These are phyloP conservation scores for Plecotus auritus DNA, from an alignment of 2,113 vertebrate genomes.

Conservation along the genomic window DNA sequence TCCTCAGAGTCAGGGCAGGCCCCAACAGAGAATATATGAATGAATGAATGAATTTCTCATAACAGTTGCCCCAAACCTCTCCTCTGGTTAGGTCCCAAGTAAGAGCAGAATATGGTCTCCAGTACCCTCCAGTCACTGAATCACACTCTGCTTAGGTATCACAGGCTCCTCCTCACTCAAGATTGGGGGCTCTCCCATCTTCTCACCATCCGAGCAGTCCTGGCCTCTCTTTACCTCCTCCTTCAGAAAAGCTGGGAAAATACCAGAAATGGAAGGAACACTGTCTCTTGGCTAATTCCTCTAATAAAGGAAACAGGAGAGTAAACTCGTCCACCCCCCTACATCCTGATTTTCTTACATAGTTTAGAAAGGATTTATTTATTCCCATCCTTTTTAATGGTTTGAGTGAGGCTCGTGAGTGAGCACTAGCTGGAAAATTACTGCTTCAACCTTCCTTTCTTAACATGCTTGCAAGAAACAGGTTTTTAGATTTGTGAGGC, in stretches of 20 bases:
- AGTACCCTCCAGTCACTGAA: not conserved
- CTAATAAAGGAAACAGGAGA: slow-evolving; percentile 29
- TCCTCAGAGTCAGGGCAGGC: not conserved
- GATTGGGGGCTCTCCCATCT: not conserved
- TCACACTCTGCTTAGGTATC: not conserved
- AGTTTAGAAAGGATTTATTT: slow-evolving; percentile 24
- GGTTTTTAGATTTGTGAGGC: not conserved
- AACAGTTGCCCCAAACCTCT: not conserved
- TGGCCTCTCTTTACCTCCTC: not conserved
- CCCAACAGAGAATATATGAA: not conserved
- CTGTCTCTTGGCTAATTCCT: not conserved
- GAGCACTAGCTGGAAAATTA: slow-evolving; percentile 37
- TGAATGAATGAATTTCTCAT: not conserved
- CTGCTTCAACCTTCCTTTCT: slow-evolving; percentile 6
- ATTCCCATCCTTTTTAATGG: slow-evolving; percentile 26
- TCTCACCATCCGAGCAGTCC: not conserved
- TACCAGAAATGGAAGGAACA: not conserved
- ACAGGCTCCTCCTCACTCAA: not conserved
- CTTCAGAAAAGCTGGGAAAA: slow-evolving; percentile 21
- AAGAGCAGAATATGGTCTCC: not conserved
- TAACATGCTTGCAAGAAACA: not conserved
- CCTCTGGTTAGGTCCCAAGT: not conserved
- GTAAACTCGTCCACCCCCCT: too few relatives aligned
- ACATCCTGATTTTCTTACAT: not conserved
- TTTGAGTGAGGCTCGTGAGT: not conserved